Evolutionary conservation across 1,140 invertebrate genomes (phyloP).

Genomic region (Heterodera schachtii): DNA sequence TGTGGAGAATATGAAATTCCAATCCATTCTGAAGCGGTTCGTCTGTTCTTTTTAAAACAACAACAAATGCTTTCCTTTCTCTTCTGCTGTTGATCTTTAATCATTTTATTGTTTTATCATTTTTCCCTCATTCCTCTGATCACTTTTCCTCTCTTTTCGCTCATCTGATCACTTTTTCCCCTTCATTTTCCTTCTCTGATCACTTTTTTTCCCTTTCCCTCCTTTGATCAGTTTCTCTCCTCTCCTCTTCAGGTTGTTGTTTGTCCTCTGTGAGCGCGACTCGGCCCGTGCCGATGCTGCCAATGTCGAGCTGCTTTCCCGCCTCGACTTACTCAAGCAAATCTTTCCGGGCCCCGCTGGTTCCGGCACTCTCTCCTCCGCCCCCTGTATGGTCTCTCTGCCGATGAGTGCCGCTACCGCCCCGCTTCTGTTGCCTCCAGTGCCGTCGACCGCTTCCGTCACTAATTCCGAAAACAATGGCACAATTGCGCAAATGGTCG

Average conservation of each 20-base stretch:
- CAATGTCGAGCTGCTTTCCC: conserved; percentile 24
- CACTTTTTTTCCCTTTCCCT: neutral
- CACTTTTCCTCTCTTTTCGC: neutral
- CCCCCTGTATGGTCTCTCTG: neutral
- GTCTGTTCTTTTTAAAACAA: neutral
- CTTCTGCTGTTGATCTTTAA: too few relatives aligned
- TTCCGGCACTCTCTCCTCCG: neutral
- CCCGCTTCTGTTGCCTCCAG: conserved; percentile 3
- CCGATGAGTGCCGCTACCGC: conserved; percentile 13
- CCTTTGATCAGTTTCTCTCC: neutral
- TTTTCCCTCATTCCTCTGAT: neutral
- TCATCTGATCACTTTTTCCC: neutral
- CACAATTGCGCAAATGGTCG: conserved; percentile 2
- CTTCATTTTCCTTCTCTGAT: neutral
- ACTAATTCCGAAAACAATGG: neutral
- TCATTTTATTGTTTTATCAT: too few relatives aligned
- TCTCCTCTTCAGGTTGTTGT: conserved; percentile 23
- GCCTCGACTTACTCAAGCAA: conserved; percentile 32
- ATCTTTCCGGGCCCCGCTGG: conserved; percentile 1
- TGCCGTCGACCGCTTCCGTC: conserved; percentile 8
- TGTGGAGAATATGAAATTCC: conserved; percentile 40
- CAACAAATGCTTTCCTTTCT: too few relatives aligned
- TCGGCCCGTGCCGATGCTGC: conserved; percentile 17
- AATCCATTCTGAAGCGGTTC: conserved; percentile 34
- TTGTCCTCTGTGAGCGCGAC: conserved; percentile 30